A percentile compares a stretch with the other conserved stretches of the same genome.
phyloP scores from a whole-genome alignment of 2,888 invertebrate genomes.

The Drosophila hamatofila region DNA sequence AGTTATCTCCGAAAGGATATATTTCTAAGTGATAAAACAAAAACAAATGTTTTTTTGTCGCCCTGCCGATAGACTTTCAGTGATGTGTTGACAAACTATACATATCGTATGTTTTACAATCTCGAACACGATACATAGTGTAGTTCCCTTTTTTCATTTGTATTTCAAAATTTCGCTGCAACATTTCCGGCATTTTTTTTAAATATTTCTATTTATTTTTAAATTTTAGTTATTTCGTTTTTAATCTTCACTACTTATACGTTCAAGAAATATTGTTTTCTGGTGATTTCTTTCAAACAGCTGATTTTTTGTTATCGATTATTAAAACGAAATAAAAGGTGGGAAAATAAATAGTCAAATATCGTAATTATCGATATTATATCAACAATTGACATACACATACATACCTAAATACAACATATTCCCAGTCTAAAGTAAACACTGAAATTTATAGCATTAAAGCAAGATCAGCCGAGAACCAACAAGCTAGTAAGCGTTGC shows the following conservation, averaged over 20 bases:
- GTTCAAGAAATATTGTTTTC: neutral
- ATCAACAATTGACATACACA: conserved; percentile 62
- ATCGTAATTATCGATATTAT: conserved; percentile 53
- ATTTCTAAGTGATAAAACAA: conserved; percentile 14
- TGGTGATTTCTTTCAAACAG: conserved; percentile 2
- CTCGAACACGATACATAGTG: neutral
- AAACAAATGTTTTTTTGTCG: conserved; percentile 13
- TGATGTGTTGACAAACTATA: conserved; percentile 16
- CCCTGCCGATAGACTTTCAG: conserved; percentile 23
- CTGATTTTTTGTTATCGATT: conserved; percentile 34
- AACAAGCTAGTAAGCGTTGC: conserved; percentile 29
- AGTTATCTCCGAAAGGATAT: conserved; percentile 18
- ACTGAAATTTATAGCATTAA: conserved; percentile 56
- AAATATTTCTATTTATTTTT: neutral
- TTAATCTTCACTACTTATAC: neutral
- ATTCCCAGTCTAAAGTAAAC: conserved; percentile 62
- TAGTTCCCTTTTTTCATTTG: neutral
- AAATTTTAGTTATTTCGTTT: neutral
- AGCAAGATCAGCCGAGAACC: conserved; percentile 29
- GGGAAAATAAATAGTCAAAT: conserved; percentile 18
- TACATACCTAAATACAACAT: conserved; percentile 39
- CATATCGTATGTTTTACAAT: neutral
- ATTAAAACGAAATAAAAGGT: neutral
- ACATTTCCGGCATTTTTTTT: neutral
- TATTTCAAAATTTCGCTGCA: neutral